Evolutionary conservation across 2,888 invertebrate genomes (phyloP).

Genomic region (Pandemis cinnamomeana): DNA sequence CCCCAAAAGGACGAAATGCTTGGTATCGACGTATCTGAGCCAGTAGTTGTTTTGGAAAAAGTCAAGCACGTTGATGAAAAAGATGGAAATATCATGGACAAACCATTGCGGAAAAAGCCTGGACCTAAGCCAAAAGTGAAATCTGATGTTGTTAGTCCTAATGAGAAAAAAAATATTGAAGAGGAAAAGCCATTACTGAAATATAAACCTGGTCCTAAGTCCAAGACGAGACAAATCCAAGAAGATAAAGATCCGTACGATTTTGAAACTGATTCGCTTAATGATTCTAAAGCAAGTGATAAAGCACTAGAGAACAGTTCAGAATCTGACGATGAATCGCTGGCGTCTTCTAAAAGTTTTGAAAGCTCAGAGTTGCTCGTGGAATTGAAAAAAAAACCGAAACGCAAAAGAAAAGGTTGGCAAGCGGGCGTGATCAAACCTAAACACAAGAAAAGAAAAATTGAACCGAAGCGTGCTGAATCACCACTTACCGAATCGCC

Average conservation of each 20-base stretch:
- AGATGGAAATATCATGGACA: slow-evolving; percentile 49
- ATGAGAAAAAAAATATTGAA: slow-evolving; percentile 42
- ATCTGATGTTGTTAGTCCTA: slow-evolving; percentile 32
- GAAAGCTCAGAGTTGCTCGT: slow-evolving; percentile 62
- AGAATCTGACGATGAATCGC: slow-evolving; percentile 68
- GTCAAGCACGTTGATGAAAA: slow-evolving; percentile 51
- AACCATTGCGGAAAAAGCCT: slow-evolving; percentile 57
- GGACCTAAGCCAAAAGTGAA: slow-evolving; percentile 59
- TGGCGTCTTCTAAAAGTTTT: slow-evolving; percentile 64
- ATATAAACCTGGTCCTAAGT: slow-evolving; percentile 67
- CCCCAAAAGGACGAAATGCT: slow-evolving; percentile 51
- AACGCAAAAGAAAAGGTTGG: slow-evolving; percentile 68
- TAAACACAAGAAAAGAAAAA: slow-evolving; percentile 67
- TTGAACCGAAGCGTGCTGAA: slow-evolving; percentile 48
- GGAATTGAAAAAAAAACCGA: slow-evolving; percentile 66
- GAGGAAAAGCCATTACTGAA: slow-evolving; percentile 45
- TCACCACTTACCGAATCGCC: slow-evolving; percentile 38
- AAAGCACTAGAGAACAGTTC: slow-evolving; percentile 53
- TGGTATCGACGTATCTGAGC: slow-evolving; percentile 46
- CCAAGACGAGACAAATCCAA: slow-evolving; percentile 60
- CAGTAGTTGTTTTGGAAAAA: slow-evolving; percentile 66
- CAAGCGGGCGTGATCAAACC: slow-evolving; percentile 71
- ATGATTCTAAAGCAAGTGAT: slow-evolving; percentile 61
- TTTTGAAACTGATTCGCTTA: slow-evolving; percentile 70
- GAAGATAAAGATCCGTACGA: slow-evolving; percentile 65